Conservation (phyloP, 2,888 invertebrate species). For the Xestia rhomboidea region DNA sequence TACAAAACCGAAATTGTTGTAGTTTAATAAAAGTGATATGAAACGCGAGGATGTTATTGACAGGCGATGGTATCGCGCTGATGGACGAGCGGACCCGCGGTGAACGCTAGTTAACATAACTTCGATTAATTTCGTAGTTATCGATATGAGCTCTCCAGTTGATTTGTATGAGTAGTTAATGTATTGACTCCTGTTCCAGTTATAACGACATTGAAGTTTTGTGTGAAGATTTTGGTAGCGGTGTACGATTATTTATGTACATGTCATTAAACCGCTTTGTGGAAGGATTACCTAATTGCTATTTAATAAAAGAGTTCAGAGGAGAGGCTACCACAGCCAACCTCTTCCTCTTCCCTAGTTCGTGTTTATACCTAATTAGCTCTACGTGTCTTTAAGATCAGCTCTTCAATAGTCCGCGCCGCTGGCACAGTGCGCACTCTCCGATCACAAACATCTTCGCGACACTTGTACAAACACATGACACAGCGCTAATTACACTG, state of each 20-base stretch:
- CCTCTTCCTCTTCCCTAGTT: background rate
- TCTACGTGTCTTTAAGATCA: background rate
- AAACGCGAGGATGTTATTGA: conserved; percentile 84
- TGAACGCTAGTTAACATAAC: conserved; percentile 48
- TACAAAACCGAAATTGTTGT: conserved; percentile 87
- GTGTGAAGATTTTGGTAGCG: background rate
- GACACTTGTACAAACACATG: conserved; percentile 58
- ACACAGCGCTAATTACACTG: conserved; percentile 47
- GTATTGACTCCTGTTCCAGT: conserved; percentile 14
- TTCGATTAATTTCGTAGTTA: conserved; percentile 43
- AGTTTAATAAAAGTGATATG: conserved; percentile 89
- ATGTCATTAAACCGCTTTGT: background rate
- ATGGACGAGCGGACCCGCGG: conserved; percentile 67
- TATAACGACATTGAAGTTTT: conserved; percentile 10
- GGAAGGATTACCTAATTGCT: background rate
- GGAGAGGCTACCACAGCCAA: background rate
- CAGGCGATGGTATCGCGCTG: conserved; percentile 75
- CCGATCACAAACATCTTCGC: conserved; percentile 7
- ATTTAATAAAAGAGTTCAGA: background rate
- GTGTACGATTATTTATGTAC: background rate
- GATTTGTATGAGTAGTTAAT: conserved; percentile 32
- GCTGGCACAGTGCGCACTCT: conserved; percentile 21
- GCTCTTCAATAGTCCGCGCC: background rate
- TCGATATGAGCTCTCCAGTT: conserved; percentile 28
- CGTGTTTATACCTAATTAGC: background rate